Evolutionary conservation across 2,113 vertebrate species (phyloP).

Genomic region (Tautogolabrus adspersus): DNA sequence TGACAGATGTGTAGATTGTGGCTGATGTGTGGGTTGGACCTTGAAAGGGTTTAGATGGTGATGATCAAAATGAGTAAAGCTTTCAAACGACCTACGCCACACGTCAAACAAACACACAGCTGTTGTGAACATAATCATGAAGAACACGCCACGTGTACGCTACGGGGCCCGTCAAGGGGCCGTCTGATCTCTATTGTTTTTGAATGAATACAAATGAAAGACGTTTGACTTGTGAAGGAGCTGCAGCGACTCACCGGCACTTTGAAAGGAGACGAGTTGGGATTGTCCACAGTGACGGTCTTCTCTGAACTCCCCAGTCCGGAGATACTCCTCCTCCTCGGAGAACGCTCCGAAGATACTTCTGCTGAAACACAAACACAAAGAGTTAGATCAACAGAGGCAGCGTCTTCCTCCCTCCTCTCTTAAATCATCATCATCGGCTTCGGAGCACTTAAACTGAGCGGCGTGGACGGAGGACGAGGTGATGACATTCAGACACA

Average conservation of each 20-base stretch:
- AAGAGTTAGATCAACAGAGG: background rate
- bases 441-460: background rate
- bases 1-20: too few species aligned
- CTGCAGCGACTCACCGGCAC: conserved; percentile 86
- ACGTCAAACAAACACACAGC: too few species aligned
- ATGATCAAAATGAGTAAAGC: too few species aligned
- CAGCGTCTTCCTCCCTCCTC: background rate
- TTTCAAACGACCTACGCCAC: too few species aligned
- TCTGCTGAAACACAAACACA: conserved; percentile 78
- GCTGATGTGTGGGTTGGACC: too few species aligned
- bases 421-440: background rate
- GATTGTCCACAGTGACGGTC: conserved; percentile 86
- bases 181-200: too few species aligned
- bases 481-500: conserved; percentile 7
- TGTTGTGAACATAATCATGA: too few species aligned
- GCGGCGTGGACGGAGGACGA: background rate
- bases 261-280: conserved; percentile 95
- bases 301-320: conserved; percentile 93
- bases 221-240: too few species aligned
- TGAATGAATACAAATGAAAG: too few species aligned
- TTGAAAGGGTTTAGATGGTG: too few species aligned
- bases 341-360: conserved; percentile 92
- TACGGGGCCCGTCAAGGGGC: too few species aligned
- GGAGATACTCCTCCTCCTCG: conserved; percentile 95
- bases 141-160: too few species aligned